Conservation (phyloP, 2,797 vertebrate genomes). For the Chiloscyllium punctatum region DNA sequence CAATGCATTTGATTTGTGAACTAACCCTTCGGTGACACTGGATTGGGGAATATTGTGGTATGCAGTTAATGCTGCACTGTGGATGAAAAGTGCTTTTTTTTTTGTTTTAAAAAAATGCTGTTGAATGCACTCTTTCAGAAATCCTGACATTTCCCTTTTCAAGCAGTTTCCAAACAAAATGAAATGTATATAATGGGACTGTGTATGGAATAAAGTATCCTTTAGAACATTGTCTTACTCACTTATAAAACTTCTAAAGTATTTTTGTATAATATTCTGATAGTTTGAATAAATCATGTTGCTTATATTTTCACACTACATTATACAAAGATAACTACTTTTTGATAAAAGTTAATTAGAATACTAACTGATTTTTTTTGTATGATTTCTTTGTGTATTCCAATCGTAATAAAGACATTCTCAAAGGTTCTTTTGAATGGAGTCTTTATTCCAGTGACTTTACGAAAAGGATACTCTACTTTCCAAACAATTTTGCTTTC, state of each 20-base stretch:
- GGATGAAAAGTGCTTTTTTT: not conserved
- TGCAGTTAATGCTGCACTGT: not conserved
- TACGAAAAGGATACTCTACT: not conserved
- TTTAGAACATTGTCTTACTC: not conserved
- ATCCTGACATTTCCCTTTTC: not conserved
- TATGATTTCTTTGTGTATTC: slow-evolving; percentile 32
- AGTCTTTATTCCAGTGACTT: not conserved
- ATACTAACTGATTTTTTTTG: slow-evolving; percentile 35
- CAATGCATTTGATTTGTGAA: not conserved
- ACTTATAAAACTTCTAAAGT: slow-evolving; percentile 6
- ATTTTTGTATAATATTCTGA: slow-evolving; percentile 37
- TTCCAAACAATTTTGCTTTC: not conserved
- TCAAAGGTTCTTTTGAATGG: not conserved
- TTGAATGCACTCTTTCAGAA: slow-evolving; percentile 28
- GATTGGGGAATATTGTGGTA: slow-evolving; percentile 27
- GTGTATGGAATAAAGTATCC: not conserved
- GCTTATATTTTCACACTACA: slow-evolving; percentile 34
- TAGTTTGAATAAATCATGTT: slow-evolving; percentile 22
- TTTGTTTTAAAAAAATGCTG: not conserved
- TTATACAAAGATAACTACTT: slow-evolving; percentile 26
- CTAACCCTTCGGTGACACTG: not conserved
- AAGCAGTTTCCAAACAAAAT: slow-evolving; percentile 8
- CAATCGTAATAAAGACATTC: slow-evolving; percentile 16
- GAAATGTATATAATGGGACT: slow-evolving; percentile 32
- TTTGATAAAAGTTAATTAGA: slow-evolving; percentile 18